phyloP scores from a whole-genome alignment of 2,888 invertebrate species.

The Machimus rusticus region DNA sequence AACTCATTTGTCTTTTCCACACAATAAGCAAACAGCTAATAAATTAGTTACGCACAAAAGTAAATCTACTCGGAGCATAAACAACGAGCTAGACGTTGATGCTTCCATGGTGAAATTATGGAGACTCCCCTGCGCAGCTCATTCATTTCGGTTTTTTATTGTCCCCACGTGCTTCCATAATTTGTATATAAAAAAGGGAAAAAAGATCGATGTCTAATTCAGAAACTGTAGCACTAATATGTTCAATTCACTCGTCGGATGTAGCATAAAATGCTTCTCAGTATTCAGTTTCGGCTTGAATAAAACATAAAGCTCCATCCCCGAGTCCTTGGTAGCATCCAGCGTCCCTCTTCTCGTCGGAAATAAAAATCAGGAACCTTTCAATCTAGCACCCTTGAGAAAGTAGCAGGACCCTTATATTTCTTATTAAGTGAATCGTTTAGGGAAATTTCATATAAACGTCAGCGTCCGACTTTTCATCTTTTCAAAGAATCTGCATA shows the following conservation, averaged over 20 bases:
- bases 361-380: constrained; percentile 14
- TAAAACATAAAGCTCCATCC: constrained; percentile 11
- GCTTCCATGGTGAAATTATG: background rate
- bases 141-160: background rate
- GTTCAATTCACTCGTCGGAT: background rate
- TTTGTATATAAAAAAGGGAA: background rate
- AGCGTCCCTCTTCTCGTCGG: background rate
- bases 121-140: background rate
- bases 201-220: background rate
- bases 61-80: background rate
- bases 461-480: constrained; percentile 8
- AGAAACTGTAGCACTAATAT: background rate
- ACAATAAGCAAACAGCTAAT: background rate
- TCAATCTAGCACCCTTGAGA: background rate
- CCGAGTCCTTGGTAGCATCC: background rate
- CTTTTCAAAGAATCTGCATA: constrained; percentile 5
- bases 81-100: background rate
- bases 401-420: background rate
- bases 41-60: background rate
- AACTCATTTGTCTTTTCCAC: background rate
- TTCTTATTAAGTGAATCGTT: constrained; percentile 13
- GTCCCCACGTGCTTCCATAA: background rate
- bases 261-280: background rate
- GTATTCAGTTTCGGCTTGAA: background rate
- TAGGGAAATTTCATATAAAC: constrained; percentile 8